Base-by-base conservation (phyloP, 2,797 vertebrate genomes). In the Dendrocincla tyrannina region DNA sequence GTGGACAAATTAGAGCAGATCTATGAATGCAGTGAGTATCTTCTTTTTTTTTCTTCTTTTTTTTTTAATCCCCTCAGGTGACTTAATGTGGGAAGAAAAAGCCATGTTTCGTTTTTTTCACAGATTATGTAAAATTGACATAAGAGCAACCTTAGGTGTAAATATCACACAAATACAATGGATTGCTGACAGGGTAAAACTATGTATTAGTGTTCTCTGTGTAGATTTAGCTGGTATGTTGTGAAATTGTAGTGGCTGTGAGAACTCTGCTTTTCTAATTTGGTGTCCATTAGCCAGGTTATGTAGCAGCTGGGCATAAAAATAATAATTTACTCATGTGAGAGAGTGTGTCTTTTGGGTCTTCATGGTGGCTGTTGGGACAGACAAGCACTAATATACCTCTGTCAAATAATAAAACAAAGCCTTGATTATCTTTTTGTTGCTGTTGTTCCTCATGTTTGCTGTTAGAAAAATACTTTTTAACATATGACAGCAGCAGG, bases 1-100 rank as follows among this genome's bases (percentile, higher is more conserved):
- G 99, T 99, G 98, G 99, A 99, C 98, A 99, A 99, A 98, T 98
- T 99, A 98, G 99, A 99, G 97, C 99, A 99, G 98, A 99, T 99
- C 97, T 99, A 99, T 98, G 99, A 99, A 99, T 99, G 99, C 98
- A 99, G 99, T 99, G 98, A 99, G 99, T 99, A 97, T 77, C 18
- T 88, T 5, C 7, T 32, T 27, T 10, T 19, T 16, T 17, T 20
- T n/a, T 9, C 5, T 32, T 44, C 30, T 41, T 17, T 24, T 56
- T 24, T 56, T 24, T 63, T 24, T 28, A 28, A 75, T 68, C 82
- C 98, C 96, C 3, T 85, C 62, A 22, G 14, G 44, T 68, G 56
- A 7, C 20, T 41, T 77, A 49, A 72, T 85, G 32, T 88, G 68
- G 58, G 76, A 81, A 73, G 53, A 68, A 24, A 83, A 81, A 81